Percentiles rank a stretch among this genome's conserved stretches.
Evolutionary conservation across 2,113 vertebrate genomes (phyloP).

Genomic region (Mugil cephalus): DNA sequence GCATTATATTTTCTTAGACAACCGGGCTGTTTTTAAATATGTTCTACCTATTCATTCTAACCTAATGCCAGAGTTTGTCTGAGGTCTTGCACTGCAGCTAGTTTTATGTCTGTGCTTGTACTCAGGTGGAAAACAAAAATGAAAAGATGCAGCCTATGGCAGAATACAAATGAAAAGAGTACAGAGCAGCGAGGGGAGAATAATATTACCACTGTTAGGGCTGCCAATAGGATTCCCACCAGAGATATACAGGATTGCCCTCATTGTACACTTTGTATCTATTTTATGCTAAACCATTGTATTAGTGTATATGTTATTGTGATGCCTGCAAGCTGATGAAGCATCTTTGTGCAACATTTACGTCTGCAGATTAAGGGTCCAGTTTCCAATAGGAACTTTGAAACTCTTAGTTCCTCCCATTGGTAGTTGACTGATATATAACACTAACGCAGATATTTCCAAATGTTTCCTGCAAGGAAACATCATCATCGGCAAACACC

Average conservation of each 20-base stretch:
- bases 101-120: not conserved
- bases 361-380: too few species aligned
- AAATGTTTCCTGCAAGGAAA: too few species aligned
- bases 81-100: slow-evolving; percentile 15
- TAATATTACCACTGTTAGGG: not conserved
- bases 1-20: slow-evolving; percentile 1
- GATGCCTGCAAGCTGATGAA: too few species aligned
- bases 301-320: too few species aligned
- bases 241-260: not conserved
- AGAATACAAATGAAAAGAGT: not conserved
- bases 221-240: not conserved
- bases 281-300: too few species aligned
- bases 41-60: slow-evolving; percentile 17
- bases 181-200: not conserved
- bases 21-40: not conserved
- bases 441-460: too few species aligned
- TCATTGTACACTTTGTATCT: too few species aligned
- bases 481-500: too few species aligned
- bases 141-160: not conserved
- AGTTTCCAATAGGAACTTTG: too few species aligned
- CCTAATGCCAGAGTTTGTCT: slow-evolving; percentile 4
- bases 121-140: slow-evolving; percentile 5
- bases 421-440: too few species aligned
- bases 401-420: too few species aligned
- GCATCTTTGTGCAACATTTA: too few species aligned